phyloP scores from a whole-genome alignment of 2,888 invertebrate species.

The Euplagia quadripunctaria region DNA sequence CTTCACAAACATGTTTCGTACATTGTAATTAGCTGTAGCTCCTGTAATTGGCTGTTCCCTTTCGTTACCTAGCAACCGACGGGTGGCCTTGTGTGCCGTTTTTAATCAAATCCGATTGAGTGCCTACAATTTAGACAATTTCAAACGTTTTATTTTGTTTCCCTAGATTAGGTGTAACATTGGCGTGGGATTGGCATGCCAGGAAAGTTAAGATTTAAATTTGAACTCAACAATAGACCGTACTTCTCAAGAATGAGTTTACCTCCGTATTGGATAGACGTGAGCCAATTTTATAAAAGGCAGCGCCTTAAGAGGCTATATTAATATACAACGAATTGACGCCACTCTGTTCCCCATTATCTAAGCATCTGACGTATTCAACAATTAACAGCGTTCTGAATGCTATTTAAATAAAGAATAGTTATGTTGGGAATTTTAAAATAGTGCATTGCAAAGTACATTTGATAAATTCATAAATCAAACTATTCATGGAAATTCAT shows the following conservation, averaged over 20 bases:
- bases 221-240: background rate
- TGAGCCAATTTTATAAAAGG: background rate
- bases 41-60: slow-evolving; percentile 5
- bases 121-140: background rate
- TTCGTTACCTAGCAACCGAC: slow-evolving; percentile 5
- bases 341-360: too few relatives aligned
- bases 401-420: too few relatives aligned
- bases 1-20: background rate
- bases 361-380: background rate
- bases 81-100: background rate
- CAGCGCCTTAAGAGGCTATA: background rate
- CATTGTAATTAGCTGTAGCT: background rate
- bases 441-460: too few relatives aligned
- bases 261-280: background rate
- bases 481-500: too few relatives aligned
- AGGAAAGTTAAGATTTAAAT: background rate
- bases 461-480: too few relatives aligned
- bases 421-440: too few relatives aligned
- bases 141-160: background rate
- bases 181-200: background rate
- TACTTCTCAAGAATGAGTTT: background rate
- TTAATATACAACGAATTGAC: too few relatives aligned
- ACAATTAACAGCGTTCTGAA: background rate
- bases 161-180: background rate
- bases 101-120: slow-evolving; percentile 9